Evolutionary conservation across 35 echinoderm and acorn worm genomes (phyloP).

Genomic region (Stichopus chloronotus): DNA sequence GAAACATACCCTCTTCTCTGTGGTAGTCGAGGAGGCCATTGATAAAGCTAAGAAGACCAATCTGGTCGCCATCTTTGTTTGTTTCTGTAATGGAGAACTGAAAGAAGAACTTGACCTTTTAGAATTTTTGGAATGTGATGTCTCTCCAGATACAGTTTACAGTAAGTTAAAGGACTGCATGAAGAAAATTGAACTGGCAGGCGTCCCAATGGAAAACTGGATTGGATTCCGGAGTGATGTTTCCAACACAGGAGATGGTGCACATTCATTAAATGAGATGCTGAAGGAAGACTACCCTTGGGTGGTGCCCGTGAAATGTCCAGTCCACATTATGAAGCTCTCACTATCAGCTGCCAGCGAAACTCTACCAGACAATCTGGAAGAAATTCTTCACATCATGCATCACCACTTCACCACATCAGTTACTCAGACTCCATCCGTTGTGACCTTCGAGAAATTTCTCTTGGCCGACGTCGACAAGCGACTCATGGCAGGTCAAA

Average conservation of each 20-base stretch:
- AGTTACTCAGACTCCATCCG: slow-evolving; percentile 4
- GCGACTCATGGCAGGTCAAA: slow-evolving; percentile 6
- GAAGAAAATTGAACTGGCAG: slow-evolving; percentile 26
- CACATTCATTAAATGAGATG: background rate
- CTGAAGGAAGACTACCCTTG: slow-evolving; percentile 37
- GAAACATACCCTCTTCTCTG: slow-evolving; percentile 9
- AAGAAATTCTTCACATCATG: slow-evolving; percentile 19
- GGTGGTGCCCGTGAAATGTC: slow-evolving; percentile 35
- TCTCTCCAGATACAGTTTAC: background rate
- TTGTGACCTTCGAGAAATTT: slow-evolving; percentile 30
- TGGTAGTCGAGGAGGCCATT: slow-evolving; percentile 31
- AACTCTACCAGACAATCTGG: background rate
- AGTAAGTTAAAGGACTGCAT: slow-evolving; percentile 26
- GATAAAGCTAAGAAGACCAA: slow-evolving; percentile 36
- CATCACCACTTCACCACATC: background rate
- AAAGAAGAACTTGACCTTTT: slow-evolving; percentile 29
- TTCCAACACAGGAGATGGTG: background rate
- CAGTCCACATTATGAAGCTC: slow-evolving; percentile 7
- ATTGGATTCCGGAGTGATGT: slow-evolving; percentile 36
- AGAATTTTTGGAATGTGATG: slow-evolving; percentile 44
- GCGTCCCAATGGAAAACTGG: slow-evolving; percentile 46
- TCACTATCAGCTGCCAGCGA: slow-evolving; percentile 13
- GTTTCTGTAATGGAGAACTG: slow-evolving; percentile 24
- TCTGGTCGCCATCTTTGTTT: slow-evolving; percentile 22
- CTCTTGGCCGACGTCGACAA: slow-evolving; percentile 10